Evolutionary conservation across 2,113 vertebrate species (phyloP).

Genomic region (human (Homo sapiens)): DNA sequence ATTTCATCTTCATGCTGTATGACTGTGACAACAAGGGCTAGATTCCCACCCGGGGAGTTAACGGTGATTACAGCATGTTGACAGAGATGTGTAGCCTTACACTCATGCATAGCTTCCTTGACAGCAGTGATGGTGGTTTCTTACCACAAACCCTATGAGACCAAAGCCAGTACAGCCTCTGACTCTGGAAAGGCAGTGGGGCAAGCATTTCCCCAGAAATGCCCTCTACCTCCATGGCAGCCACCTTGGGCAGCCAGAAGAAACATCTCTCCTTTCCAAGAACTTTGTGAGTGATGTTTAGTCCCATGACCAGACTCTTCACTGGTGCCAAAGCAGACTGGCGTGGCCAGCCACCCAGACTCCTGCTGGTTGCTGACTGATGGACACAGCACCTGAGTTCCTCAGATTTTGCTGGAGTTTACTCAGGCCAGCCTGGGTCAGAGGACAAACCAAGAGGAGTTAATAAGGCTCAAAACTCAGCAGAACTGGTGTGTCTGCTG

Average conservation of each 20-base stretch:
- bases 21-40: background rate
- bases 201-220: conserved; percentile 30
- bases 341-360: background rate
- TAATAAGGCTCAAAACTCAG: background rate
- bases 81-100: background rate
- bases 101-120: background rate
- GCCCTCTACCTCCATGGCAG: background rate
- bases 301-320: background rate
- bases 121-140: background rate
- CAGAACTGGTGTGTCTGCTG: background rate
- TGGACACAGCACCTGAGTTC: background rate
- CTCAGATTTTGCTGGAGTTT: background rate
- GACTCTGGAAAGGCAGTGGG: background rate
- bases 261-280: conserved; percentile 14
- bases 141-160: background rate
- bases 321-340: background rate
- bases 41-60: background rate
- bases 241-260: background rate
- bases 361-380: background rate
- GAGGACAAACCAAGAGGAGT: background rate
- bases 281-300: background rate
- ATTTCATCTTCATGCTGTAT: background rate
- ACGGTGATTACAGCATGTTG: accelerated
- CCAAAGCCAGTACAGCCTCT: background rate
- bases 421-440: background rate